Evolutionary conservation across 1,140 invertebrate species (phyloP).

Genomic region (Tetraneura akinire): DNA sequence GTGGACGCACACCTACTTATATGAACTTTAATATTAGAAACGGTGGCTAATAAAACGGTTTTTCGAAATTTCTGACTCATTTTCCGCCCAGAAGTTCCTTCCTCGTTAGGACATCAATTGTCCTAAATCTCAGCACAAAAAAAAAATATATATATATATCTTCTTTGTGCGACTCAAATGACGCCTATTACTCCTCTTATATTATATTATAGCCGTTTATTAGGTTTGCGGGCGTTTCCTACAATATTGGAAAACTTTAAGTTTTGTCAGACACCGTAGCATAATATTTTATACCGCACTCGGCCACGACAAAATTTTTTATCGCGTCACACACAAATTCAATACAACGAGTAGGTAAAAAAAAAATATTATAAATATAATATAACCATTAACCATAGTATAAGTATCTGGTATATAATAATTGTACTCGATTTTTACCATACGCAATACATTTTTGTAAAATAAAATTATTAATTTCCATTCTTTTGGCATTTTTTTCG

Average conservation of each 20-base stretch:
- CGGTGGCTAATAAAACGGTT: neutral
- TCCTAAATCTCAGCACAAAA: neutral
- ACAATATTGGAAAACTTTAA: neutral
- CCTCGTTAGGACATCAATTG: constrained; percentile 26
- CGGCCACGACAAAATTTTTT: neutral
- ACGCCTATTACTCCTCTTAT: neutral
- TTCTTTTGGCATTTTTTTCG: neutral
- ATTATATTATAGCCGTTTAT: neutral
- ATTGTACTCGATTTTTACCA: neutral
- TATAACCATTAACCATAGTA: neutral
- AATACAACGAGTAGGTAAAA: neutral
- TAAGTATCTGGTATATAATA: neutral
- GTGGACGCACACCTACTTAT: neutral
- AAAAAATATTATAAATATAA: too few species aligned
- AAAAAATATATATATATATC: neutral
- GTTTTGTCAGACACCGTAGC: too few species aligned
- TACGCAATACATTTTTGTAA: neutral
- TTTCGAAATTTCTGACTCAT: neutral
- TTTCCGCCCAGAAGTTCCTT: neutral
- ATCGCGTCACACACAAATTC: neutral
- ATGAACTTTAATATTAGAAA: constrained; percentile 24
- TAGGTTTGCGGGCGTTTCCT: neutral
- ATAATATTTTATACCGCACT: neutral
- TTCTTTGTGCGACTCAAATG: neutral
- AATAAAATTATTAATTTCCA: neutral